Conservation (phyloP, 2,888 invertebrate species). For the Salticus scenicus region DNA sequence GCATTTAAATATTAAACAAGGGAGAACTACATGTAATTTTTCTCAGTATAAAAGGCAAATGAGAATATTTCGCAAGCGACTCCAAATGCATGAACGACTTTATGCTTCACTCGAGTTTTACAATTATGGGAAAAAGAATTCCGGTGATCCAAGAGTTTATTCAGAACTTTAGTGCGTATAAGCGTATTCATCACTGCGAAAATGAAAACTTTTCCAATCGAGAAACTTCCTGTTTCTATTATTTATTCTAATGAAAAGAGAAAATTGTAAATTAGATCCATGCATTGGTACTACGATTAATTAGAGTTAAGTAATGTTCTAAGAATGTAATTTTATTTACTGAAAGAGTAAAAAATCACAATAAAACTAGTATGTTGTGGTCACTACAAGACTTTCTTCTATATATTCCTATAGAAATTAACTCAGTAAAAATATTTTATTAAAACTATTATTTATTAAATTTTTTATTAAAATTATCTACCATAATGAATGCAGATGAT, state of each 20-base stretch:
- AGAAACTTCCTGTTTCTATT: neutral
- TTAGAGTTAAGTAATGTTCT: too few species aligned
- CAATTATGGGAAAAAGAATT: neutral
- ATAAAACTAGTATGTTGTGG: too few species aligned
- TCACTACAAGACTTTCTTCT: too few species aligned
- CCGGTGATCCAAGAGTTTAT: neutral
- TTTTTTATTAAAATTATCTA: too few species aligned
- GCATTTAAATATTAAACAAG: slow-evolving; percentile 30
- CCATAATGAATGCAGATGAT: too few species aligned
- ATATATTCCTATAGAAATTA: too few species aligned
- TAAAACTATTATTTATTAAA: too few species aligned
- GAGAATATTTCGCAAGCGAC: neutral
- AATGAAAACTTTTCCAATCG: neutral
- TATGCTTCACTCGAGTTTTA: neutral
- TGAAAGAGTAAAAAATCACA: too few species aligned
- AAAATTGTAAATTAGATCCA: too few species aligned
- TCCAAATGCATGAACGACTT: neutral
- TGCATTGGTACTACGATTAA: too few species aligned
- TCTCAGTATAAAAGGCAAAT: neutral
- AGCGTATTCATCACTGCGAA: neutral
- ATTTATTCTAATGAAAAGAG: neutral
- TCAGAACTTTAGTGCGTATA: neutral
- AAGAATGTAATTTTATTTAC: too few species aligned
- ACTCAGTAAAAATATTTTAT: too few species aligned
- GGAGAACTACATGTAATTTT: neutral